These are phyloP conservation scores for Drosophila suboccidentalis DNA, from an alignment of 2,888 invertebrate genomes.

Conservation along the genomic window DNA sequence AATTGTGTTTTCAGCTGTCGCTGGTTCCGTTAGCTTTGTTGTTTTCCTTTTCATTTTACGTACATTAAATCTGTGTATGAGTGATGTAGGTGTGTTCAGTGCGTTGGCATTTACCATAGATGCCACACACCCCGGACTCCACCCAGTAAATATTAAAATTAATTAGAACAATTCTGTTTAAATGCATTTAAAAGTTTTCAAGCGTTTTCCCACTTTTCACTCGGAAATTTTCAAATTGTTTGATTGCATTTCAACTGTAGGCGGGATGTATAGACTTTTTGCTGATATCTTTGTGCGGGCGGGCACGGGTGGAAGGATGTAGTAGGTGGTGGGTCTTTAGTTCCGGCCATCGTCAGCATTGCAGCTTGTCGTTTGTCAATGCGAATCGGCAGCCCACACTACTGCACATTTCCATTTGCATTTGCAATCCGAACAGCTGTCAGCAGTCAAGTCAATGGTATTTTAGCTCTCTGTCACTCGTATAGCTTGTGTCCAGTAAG, in stretches of 20 bases:
- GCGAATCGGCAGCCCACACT: constrained; percentile 38
- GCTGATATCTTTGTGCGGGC: constrained; percentile 5
- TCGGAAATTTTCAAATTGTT: not conserved
- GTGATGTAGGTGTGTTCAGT: not conserved
- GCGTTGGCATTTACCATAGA: not conserved
- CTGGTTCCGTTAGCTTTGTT: constrained; percentile 40
- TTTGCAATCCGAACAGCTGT: constrained; percentile 44
- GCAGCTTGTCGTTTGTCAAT: constrained; percentile 44
- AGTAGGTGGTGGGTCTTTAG: constrained; percentile 1
- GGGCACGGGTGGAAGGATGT: not conserved
- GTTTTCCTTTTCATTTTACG: constrained; percentile 58
- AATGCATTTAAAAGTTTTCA: constrained; percentile 33
- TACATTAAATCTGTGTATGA: constrained; percentile 21
- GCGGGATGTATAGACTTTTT: constrained; percentile 1
- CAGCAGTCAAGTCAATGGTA: constrained; percentile 47
- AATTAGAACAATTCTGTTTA: constrained; percentile 35
- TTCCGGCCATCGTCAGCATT: constrained; percentile 35
- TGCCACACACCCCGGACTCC: not conserved
- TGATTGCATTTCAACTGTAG: constrained; percentile 3
- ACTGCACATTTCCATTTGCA: constrained; percentile 44
- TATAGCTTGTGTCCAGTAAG: constrained; percentile 56
- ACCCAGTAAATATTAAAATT: constrained; percentile 21
- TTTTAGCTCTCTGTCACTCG: constrained; percentile 66
- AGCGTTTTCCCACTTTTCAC: not conserved
- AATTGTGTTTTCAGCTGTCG: constrained; percentile 52